Evolutionary conservation across 2,797 vertebrate species (phyloP), one percentile per base, ranked within the genome.

Genomic region (Coilia nasus): DNA sequence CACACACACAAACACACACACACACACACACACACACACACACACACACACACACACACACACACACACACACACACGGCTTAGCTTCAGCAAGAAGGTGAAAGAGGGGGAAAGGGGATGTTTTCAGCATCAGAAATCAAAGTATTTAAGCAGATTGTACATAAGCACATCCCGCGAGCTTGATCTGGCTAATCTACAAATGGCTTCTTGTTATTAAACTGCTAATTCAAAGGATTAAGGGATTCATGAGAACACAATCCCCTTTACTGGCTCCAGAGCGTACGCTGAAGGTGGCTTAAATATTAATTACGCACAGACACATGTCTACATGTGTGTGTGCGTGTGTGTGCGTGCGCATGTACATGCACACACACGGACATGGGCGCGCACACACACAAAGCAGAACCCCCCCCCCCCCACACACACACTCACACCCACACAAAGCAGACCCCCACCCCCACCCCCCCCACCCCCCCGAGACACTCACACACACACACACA

Each of bases 141-240:
- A 93, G 92, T 90, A 84, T 92, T 93, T 92, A 93, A 94, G 94
- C 89, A 93, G 92, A 94, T 93, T 93, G 93, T 92, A 94, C 93
- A 93, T 92, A 93, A 91, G 91, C 91, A 91, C 90, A 91, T 93
- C 91, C 88, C 75, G 89, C 88, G 90, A 93, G 93, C 90, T 94
- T 94, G 93, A 94, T 94, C 91, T 93, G 88, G 87, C 91, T 94
- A 94, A 94, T 94, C 93, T 94, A 93, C 94, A 94, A 93, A 94
- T 93, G 94, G 93, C 91, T 94, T 93, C 91, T 92, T 94, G 93
- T 94, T 95, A 95, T 94, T 94, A 94, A 94, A 94, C 92, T 90
- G 92, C 93, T 95, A 94, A 94, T 94, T 94, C 93, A 87, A 89
- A 88, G 93, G 94, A 94, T 95, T 95, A 94, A 93, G 88, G 93